A percentile compares a stretch with the other conserved stretches of the same genome.
Evolutionary conservation across 2,888 invertebrate species (phyloP).

Genomic region (Stenodera caucasica): DNA sequence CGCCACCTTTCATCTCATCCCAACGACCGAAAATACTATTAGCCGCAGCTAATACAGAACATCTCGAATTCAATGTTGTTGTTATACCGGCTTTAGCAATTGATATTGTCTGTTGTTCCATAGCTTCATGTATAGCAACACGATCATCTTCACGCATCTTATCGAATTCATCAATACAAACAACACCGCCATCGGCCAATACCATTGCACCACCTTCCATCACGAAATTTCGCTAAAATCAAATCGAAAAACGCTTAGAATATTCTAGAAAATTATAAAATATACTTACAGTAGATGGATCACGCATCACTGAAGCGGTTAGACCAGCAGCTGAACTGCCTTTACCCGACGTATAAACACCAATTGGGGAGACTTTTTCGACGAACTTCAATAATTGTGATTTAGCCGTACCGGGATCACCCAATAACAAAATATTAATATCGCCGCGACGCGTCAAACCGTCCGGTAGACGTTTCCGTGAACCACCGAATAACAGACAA

Average conservation of each 20-base stretch:
- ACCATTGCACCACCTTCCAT: slow-evolving; percentile 99
- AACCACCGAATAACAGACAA: slow-evolving; percentile 91
- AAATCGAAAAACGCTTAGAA: too few species aligned
- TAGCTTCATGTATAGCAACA: slow-evolving; percentile 99
- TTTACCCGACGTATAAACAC: slow-evolving; percentile 98
- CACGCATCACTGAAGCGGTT: slow-evolving; percentile 92
- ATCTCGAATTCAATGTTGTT: slow-evolving; percentile 94
- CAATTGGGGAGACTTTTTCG: slow-evolving; percentile 93
- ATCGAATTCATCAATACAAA: slow-evolving; percentile 98
- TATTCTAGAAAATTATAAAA: slow-evolving; percentile 3
- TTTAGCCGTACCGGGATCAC: slow-evolving; percentile 99
- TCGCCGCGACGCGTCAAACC: slow-evolving; percentile 95
- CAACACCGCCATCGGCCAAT: slow-evolving; percentile 96
- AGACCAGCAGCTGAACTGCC: slow-evolving; percentile 99
- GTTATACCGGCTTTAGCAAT: slow-evolving; percentile 99
- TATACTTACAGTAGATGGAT: slow-evolving; percentile 80
- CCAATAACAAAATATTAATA: slow-evolving; percentile 91
- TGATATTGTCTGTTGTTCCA: slow-evolving; percentile 99
- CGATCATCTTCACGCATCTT: slow-evolving; percentile 99
- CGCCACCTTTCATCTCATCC: slow-evolving; percentile 94
- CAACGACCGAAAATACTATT: slow-evolving; percentile 98
- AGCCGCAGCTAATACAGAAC: slow-evolving; percentile 98
- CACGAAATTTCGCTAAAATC: too few species aligned
- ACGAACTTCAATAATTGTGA: slow-evolving; percentile 97
- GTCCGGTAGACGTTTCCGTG: slow-evolving; percentile 88